Conservation (phyloP, 2,797 vertebrate species). For the Spatula versicolor region DNA sequence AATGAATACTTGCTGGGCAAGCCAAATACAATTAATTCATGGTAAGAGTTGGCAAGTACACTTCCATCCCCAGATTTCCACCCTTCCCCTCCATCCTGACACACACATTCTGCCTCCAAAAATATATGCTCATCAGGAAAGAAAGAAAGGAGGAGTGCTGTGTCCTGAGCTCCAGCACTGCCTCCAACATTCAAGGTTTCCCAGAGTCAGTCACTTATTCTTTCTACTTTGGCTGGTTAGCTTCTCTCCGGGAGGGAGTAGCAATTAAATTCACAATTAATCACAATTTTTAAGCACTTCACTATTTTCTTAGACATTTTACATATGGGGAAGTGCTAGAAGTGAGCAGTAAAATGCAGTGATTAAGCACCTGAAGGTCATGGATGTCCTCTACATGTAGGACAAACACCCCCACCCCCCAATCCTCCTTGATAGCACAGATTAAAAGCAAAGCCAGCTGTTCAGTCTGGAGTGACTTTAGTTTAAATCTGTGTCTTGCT, state of each 20-base stretch:
- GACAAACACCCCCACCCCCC: neutral
- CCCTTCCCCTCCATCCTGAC: conserved; percentile 52
- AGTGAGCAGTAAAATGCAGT: neutral
- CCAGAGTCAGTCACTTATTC: neutral
- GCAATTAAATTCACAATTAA: neutral
- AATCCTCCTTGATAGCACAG: conserved; percentile 22
- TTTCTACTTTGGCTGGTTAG: neutral
- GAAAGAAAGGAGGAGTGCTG: neutral
- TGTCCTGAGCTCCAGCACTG: neutral
- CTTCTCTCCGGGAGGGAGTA: neutral
- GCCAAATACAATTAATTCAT: conserved; percentile 64
- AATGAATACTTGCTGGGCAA: conserved; percentile 42
- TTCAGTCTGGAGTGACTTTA: conserved; percentile 23
- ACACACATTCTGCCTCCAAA: conserved; percentile 45
- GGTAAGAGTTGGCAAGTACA: conserved; percentile 45
- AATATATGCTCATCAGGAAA: conserved; percentile 21
- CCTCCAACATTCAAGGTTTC: neutral
- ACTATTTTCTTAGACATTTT: neutral
- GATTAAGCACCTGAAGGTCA: conserved; percentile 60
- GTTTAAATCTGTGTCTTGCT: conserved; percentile 57
- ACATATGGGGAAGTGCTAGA: neutral
- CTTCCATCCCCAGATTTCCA: conserved; percentile 42
- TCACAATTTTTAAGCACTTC: neutral
- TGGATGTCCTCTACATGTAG: neutral
- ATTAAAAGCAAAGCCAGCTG: conserved; percentile 70